phyloP scores from a whole-genome alignment of 1,140 invertebrate species.

The Lysiphlebus fabarum region DNA sequence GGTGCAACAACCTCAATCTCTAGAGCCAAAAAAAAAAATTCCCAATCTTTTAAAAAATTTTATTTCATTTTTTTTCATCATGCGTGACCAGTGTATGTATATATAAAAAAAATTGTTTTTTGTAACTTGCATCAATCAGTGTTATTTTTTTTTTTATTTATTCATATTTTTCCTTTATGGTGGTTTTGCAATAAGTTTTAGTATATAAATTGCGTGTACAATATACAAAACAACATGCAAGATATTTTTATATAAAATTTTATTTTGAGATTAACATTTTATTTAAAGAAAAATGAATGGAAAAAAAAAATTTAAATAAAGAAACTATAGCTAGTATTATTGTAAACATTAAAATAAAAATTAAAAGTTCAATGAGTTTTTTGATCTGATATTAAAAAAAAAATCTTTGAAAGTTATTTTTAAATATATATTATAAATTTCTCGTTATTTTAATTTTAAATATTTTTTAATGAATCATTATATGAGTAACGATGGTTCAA shows the following conservation, averaged over 20 bases:
- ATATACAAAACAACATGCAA: constrained; percentile 23
- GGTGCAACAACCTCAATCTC: constrained; percentile 32
- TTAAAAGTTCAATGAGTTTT: constrained; percentile 47
- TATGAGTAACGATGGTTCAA: constrained; percentile 1
- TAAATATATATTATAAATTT: not conserved
- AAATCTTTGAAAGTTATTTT: constrained; percentile 21
- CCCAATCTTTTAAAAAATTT: constrained; percentile 1
- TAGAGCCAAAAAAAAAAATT: constrained; percentile 24
- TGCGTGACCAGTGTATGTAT: constrained; percentile 23
- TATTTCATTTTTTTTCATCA: constrained; percentile 20
- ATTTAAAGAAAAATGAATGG: constrained; percentile 39
- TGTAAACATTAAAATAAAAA: constrained; percentile 19
- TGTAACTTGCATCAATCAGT: constrained; percentile 18
- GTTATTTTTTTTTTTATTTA: constrained; percentile 3
- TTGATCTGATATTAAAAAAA: constrained; percentile 37
- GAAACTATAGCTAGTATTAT: constrained; percentile 4
- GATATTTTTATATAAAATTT: constrained; percentile 28
- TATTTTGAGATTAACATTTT: constrained; percentile 55
- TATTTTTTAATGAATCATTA: too few relatives aligned
- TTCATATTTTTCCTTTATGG: constrained; percentile 2
- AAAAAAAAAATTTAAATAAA: constrained; percentile 21
- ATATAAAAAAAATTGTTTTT: constrained; percentile 8
- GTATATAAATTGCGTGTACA: constrained; percentile 14
- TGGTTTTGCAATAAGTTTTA: constrained; percentile 3
- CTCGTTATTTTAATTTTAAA: too few relatives aligned